Evolutionary conservation across 1,140 invertebrate species (phyloP).

Genomic region (Helicorthomorpha holstii): DNA sequence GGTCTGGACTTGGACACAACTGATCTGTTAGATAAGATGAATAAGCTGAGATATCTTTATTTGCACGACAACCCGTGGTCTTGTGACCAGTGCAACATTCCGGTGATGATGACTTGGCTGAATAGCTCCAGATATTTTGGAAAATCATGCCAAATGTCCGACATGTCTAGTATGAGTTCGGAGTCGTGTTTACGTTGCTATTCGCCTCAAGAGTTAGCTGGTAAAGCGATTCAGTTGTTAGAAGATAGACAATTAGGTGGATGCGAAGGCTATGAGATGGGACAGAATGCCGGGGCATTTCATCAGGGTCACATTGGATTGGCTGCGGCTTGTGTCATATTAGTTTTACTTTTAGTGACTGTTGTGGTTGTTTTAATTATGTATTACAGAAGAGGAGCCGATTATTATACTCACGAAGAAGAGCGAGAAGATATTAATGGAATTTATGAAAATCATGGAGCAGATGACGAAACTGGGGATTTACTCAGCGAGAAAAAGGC

Average conservation of each 20-base stretch:
- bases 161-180: neutral
- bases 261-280: constrained; percentile 1
- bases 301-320: constrained; percentile 17
- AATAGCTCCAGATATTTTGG: constrained; percentile 10
- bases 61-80: constrained; percentile 45
- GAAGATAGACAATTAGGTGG: constrained; percentile 4
- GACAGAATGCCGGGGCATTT: neutral
- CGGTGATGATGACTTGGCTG: constrained; percentile 20
- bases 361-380: constrained; percentile 20
- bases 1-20: constrained; percentile 37
- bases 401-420: constrained; percentile 54
- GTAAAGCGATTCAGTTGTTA: constrained; percentile 11
- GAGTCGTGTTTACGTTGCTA: constrained; percentile 14
- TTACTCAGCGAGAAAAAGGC: neutral
- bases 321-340: constrained; percentile 21
- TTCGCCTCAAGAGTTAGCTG: constrained; percentile 10
- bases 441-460: constrained; percentile 7
- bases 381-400: constrained; percentile 41
- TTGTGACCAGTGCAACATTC: constrained; percentile 40
- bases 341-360: constrained; percentile 20
- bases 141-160: constrained; percentile 3
- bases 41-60: constrained; percentile 22
- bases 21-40: constrained; percentile 20
- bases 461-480: constrained; percentile 7
- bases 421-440: constrained; percentile 26